These are phyloP conservation scores for Mesocricetus auratus DNA, from an alignment of 2,113 vertebrate species.

Conservation along the genomic window DNA sequence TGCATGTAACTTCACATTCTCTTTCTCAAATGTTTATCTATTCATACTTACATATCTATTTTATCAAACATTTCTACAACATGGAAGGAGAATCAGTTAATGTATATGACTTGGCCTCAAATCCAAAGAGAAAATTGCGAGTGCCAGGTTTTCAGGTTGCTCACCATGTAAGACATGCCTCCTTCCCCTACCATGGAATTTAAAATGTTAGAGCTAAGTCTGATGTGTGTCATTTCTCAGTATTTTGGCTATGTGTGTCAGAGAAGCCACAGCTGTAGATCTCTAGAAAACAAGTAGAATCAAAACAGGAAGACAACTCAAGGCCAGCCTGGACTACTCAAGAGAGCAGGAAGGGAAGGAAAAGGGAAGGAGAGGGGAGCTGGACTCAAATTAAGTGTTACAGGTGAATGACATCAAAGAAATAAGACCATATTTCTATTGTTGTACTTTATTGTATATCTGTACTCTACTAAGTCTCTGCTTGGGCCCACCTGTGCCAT, in stretches of 20 bases:
- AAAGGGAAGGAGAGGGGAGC: no score
- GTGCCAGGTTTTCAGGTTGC: not conserved
- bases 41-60: not conserved
- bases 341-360: not conserved
- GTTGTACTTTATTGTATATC: not conserved
- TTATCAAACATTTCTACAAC: not conserved
- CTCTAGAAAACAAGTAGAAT: not conserved
- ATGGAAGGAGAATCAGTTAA: not conserved
- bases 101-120: not conserved
- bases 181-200: not conserved
- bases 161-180: not conserved
- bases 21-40: not conserved
- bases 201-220: not conserved
- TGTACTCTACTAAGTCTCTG: not conserved
- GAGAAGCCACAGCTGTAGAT: not conserved
- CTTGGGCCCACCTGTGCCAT: not conserved
- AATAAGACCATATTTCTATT: not conserved
- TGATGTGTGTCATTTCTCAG: not conserved
- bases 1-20: not conserved
- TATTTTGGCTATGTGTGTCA: not conserved
- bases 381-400: not conserved
- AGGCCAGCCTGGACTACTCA: not conserved
- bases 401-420: not conserved
- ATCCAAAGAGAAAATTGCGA: slow-evolving; percentile 3
- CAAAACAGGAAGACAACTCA: not conserved